These are phyloP conservation scores for Scomber scombrus DNA, from an alignment of 2,113 vertebrate genomes.

Conservation along the genomic window DNA sequence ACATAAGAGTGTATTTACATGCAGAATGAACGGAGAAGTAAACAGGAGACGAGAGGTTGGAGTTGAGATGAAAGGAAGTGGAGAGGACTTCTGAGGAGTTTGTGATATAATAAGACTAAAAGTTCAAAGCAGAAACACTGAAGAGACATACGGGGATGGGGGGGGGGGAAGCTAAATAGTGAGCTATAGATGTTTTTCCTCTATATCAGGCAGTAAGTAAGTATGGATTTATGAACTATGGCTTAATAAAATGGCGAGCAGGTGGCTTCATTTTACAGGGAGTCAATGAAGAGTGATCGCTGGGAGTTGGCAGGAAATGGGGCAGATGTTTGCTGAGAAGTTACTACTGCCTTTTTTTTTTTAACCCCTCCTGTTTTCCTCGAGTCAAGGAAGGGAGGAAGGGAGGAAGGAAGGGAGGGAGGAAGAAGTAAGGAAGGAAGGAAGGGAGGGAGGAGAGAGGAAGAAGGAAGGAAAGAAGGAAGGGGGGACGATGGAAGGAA, in stretches of 20 bases:
- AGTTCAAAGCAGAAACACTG: not conserved
- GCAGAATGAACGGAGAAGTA: not conserved
- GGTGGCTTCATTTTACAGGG: constrained; percentile 8
- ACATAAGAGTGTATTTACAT: not conserved
- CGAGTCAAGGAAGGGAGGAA: too few relatives aligned
- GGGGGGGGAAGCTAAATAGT: too few relatives aligned
- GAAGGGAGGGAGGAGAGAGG: too few relatives aligned
- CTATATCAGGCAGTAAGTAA: not conserved
- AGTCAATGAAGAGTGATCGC: not conserved
- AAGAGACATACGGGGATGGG: not conserved
- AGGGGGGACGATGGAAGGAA: too few relatives aligned
- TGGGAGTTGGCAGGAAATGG: not conserved
- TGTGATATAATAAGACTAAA: too few relatives aligned
- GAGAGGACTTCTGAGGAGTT: not conserved
- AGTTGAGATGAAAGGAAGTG: not conserved
- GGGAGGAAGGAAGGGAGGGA: too few relatives aligned
- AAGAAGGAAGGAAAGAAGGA: too few relatives aligned
- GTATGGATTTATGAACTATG: too few relatives aligned
- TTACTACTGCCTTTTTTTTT: too few relatives aligned
- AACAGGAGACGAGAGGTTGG: not conserved
- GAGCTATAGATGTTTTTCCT: constrained; percentile 5
- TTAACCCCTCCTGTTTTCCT: too few relatives aligned
- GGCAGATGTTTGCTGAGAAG: not conserved
- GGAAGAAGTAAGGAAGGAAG: too few relatives aligned
- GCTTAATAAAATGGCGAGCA: constrained; percentile 4